Base-by-base conservation (phyloP, 1,140 invertebrate genomes). In the Centruroides sculpturatus region DNA sequence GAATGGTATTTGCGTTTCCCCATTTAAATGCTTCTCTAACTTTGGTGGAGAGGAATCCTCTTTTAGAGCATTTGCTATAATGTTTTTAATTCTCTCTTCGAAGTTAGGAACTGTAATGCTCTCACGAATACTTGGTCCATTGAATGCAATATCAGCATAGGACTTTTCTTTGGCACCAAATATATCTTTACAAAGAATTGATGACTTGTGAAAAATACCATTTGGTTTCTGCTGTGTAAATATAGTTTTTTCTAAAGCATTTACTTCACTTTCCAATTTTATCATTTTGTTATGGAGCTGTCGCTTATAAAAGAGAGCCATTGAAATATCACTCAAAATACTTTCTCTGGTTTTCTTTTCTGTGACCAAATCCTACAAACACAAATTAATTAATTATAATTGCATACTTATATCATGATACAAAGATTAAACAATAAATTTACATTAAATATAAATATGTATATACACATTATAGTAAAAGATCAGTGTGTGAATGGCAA, bases 21-120 rank as follows among this genome's bases (percentile, higher is more conserved):
- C 52, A 8, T 46, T 41, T 41, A 41, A 41, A 41, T 41, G 41
- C 5, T 36, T 48, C 34, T 54, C 35, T 35, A 57, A 47, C 13
- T 36, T 54, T 5, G 60, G 41, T 12, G 67, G 56, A 41, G 41
- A 41, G 52, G 64, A 67, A 72, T 91, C 87, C 70, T 92, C 89
- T 72, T 92, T 92, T 4, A 94, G 72, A 23, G 89, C 87, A 49
- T 85, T 89, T 4, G 89, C 92, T 57, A 94, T 92, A 56, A 94
- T 92, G 72, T 85, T 89, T 73, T 92, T 92, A 5, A 94, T 77
- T n/a, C 89, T 78, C 72, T 92, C 89, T 71, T 93, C 89, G 71
- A 90, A 92, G 73, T 92, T 89, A 34, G 85, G 84, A 35, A 90
- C 85, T 35, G 57, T 66, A 52, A 66, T 64, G 56, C 61, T 62